Base-by-base conservation (phyloP, 2,797 vertebrate genomes). In the Falco novaeseelandiae region DNA sequence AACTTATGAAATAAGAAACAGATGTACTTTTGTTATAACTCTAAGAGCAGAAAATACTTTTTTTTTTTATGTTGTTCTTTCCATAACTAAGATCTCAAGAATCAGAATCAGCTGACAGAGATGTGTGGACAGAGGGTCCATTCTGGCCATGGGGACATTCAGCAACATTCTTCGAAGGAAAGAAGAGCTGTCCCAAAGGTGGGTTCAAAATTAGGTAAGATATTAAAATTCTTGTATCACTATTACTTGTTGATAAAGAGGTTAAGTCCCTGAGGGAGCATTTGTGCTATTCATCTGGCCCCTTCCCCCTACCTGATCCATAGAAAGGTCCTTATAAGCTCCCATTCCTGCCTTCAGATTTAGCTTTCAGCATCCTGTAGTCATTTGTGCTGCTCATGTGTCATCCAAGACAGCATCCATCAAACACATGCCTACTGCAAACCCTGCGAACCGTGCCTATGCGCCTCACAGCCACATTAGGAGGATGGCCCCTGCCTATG, bases 1-100 rank as follows among this genome's bases (percentile, higher is more conserved):
- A 95, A 54, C 44, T 76, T 46, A 65, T 6, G 38, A 85, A 90
- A 89, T 38, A 69, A 72, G 44, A 83, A 95, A 89, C 91, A 71
- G 15, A 40, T 6, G 25, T 25, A 48, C 12, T 76, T 92, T 80
- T 79, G 16, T 48, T 77, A 10, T 38, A 32, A 49, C 34, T 73
- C 46, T 65, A 77, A 42, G 65, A 73, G 67, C 57, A 74, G 9
- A 83, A 93, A 93, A 48, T 57, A 23, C 14, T 13, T 23, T 44
- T 70, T 34, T 34, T 73, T 90, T 66, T 55, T 59, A 73, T 51
- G 15, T 20, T 81, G 54, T 54, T 94, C 44, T 67, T 94, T 94
- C 69, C 61, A 16, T 38, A 65, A 63, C 8, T 29, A 34, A 78
- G 51, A 90, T 65, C 40, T 90, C 57, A 61, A 63, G 59, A 90